Base-by-base conservation (phyloP, 2,888 invertebrate genomes). In the Drosophila helvetica region DNA sequence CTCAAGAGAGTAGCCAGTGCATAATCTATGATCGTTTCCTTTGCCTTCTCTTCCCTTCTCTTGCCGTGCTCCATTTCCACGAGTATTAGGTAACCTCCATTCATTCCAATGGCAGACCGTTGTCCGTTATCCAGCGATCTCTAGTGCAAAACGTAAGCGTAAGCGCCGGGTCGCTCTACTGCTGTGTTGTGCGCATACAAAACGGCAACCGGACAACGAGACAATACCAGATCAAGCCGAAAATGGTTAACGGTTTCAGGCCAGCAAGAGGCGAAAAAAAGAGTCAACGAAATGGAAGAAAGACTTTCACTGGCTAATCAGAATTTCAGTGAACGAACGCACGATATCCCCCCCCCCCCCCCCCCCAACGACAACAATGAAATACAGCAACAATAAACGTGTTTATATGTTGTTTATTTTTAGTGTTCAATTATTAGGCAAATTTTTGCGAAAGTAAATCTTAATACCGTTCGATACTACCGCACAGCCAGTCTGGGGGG, bases 391-490 rank as follows among this genome's bases (percentile, higher is more conserved):
- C 43, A 59, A 61, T 48, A 53, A 59, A 57, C 25, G 38, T 47
- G 5, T 17, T 19, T 17, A 30, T 62, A n/a, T 33, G 12, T 38
- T 38, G 15, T 72, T 65, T 66, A 56, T 65, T 57, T 48, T 69
- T 66, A 25, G 55, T 71, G 48, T 75, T 81, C 79, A 87, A 83
- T 83, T 87, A 83, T 83, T 87, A 83, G 54, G 74, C 83, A 85
- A 87, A 83, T 83, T 87, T 83, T 86, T 82, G 88, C 83, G 83
- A 83, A 83, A 83, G 83, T 85, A 52, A 67, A 72, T 6, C 46
- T 67, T 42, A 22, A 57, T 79, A 81, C 86, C 80, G 77, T 81
- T 84, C 27, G 56, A 51, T 60, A 58, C 38, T 17, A 46, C 47
- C 15, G 8, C 8, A 10, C 58, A 60, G 10, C 30, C 17, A 30